A percentile compares a stretch with the other conserved stretches of the same genome.
phyloP scores from a whole-genome alignment of 2,113 vertebrate genomes.

The Megaptera novaeangliae region DNA sequence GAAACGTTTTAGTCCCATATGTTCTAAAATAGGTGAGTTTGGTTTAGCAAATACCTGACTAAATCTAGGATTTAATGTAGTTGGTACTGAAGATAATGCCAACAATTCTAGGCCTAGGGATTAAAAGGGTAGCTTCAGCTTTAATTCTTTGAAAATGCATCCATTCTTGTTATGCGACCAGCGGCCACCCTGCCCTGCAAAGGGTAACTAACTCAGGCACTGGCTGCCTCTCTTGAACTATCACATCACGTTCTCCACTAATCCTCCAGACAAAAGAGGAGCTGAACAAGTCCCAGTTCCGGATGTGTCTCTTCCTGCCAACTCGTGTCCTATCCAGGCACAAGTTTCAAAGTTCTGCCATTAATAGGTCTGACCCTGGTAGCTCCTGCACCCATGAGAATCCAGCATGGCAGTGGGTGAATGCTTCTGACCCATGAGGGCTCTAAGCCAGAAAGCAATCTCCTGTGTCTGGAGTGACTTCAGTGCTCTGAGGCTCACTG shows the following conservation, averaged over 20 bases:
- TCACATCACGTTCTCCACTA: background rate
- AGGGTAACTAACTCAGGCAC: background rate
- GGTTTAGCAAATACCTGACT: background rate
- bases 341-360: background rate
- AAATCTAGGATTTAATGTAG: background rate
- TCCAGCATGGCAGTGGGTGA: background rate
- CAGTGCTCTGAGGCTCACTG: background rate
- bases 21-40: background rate
- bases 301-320: background rate
- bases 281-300: background rate
- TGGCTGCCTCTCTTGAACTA: background rate
- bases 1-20: background rate
- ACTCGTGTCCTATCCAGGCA: background rate
- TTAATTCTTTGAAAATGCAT: background rate
- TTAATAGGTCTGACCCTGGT: background rate
- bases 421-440: background rate
- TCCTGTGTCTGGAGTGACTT: background rate
- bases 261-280: background rate
- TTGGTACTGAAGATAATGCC: background rate
- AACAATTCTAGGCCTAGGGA: background rate
- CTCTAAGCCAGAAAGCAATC: background rate
- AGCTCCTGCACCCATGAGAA: background rate
- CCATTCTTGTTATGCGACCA: background rate
- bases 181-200: background rate
- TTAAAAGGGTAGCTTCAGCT: background rate